phyloP scores from a whole-genome alignment of 2,113 vertebrate genomes.

The Nibea albiflora region DNA sequence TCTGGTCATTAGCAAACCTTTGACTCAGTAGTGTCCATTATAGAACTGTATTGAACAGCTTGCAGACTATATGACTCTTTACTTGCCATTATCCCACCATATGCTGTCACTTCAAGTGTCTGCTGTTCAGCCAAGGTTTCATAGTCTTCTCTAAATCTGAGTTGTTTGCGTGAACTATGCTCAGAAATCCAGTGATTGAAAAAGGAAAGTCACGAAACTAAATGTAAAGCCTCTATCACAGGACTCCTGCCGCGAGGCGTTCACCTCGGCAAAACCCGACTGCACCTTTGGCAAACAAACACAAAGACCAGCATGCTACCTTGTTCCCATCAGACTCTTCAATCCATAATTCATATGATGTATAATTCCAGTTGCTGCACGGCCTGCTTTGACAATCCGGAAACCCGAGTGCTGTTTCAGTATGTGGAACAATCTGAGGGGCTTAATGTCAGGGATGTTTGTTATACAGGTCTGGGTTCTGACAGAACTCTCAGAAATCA shows the following conservation, averaged over 20 bases:
- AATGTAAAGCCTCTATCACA: neutral
- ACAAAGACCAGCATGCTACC: conserved; percentile 31
- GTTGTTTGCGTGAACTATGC: neutral
- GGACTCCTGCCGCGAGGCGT: conserved; percentile 6
- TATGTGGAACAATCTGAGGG: neutral
- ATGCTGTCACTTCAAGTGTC: too few species aligned
- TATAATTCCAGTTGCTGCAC: conserved; percentile 3
- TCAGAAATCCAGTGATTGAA: conserved; percentile 3
- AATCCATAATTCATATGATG: conserved; percentile 53
- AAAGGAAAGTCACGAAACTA: conserved; percentile 12
- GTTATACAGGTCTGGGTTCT: neutral
- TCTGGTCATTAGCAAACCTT: neutral
- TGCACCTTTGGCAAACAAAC: conserved; percentile 23
- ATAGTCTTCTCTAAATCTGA: neutral
- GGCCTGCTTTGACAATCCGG: neutral
- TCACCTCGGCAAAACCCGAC: conserved; percentile 1
- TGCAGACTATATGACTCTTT: too few species aligned
- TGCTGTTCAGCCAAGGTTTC: too few species aligned
- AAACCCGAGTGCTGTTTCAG: neutral
- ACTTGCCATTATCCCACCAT: too few species aligned
- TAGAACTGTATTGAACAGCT: neutral
- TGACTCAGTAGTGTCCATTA: neutral
- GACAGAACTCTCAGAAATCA: neutral
- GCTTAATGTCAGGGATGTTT: neutral
- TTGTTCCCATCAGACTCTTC: conserved; percentile 31